Evolutionary conservation across 2,113 vertebrate species (phyloP).

Genomic region (Clarias batrachus): DNA sequence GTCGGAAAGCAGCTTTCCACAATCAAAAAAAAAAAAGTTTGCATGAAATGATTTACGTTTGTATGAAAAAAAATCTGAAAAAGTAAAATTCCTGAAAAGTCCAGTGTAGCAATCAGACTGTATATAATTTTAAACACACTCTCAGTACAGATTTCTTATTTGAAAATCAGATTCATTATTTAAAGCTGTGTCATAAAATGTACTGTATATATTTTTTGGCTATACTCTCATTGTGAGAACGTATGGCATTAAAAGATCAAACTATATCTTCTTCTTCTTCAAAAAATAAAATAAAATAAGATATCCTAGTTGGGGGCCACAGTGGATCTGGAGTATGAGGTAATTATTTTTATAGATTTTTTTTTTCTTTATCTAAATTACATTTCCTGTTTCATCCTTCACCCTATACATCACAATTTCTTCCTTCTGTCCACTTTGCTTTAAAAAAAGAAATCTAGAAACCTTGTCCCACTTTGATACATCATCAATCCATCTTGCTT

Average conservation of each 20-base stretch:
- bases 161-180: background rate
- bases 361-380: too few relatives aligned
- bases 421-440: constrained; percentile 21
- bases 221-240: too few relatives aligned
- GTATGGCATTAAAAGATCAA: background rate
- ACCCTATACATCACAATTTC: background rate
- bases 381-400: background rate
- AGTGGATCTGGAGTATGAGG: background rate
- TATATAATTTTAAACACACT: too few relatives aligned
- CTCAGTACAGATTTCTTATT: too few relatives aligned
- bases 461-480: constrained; percentile 57
- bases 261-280: background rate
- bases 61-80: too few relatives aligned
- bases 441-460: background rate
- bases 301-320: background rate
- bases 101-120: too few relatives aligned
- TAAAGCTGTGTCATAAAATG: background rate
- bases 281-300: too few relatives aligned
- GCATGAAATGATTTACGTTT: too few relatives aligned
- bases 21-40: too few relatives aligned
- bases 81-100: too few relatives aligned
- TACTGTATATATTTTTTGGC: too few relatives aligned
- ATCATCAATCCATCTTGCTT: constrained; percentile 76
- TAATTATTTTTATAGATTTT: background rate
- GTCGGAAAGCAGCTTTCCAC: too few relatives aligned